These are phyloP conservation scores for Eumacrocentrus americanus DNA, from an alignment of 2,888 invertebrate species.

Conservation along the genomic window DNA sequence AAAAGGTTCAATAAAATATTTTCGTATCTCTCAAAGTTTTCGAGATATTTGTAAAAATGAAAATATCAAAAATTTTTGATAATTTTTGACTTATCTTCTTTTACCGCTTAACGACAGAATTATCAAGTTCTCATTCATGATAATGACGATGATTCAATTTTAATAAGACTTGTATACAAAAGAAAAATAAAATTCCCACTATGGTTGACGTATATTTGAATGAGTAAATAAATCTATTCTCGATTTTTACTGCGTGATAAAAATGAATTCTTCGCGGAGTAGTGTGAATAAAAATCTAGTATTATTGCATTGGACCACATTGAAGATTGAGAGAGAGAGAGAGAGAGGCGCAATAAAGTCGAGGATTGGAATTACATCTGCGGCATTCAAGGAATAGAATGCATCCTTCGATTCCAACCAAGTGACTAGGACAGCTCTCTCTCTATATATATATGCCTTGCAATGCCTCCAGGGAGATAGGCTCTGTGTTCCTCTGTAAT, in stretches of 20 bases:
- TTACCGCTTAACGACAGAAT: not conserved
- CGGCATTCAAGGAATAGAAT: conserved; percentile 38
- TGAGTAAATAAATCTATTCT: too few species aligned
- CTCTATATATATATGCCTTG: not conserved
- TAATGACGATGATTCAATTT: not conserved
- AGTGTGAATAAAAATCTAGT: conserved; percentile 6
- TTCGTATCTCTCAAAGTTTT: too few species aligned
- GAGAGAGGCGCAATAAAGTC: conserved; percentile 38
- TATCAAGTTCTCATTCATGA: too few species aligned
- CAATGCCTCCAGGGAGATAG: not conserved
- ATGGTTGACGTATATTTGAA: too few species aligned
- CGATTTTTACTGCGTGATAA: not conserved
- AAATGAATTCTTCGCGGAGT: not conserved
- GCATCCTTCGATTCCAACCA: conserved; percentile 40
- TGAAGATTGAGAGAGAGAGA: conserved; percentile 22
- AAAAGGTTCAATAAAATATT: too few species aligned
- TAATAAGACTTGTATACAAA: not conserved
- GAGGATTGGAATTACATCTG: conserved; percentile 40
- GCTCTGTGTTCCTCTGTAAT: not conserved
- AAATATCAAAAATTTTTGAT: too few species aligned
- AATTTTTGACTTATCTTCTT: not conserved
- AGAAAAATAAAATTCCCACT: not conserved
- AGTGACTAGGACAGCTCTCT: conserved; percentile 10
- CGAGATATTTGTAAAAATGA: too few species aligned
- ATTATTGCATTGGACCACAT: conserved; percentile 27